Base-by-base conservation (phyloP, 2,113 vertebrate genomes). In the Perccottus glenii region DNA sequence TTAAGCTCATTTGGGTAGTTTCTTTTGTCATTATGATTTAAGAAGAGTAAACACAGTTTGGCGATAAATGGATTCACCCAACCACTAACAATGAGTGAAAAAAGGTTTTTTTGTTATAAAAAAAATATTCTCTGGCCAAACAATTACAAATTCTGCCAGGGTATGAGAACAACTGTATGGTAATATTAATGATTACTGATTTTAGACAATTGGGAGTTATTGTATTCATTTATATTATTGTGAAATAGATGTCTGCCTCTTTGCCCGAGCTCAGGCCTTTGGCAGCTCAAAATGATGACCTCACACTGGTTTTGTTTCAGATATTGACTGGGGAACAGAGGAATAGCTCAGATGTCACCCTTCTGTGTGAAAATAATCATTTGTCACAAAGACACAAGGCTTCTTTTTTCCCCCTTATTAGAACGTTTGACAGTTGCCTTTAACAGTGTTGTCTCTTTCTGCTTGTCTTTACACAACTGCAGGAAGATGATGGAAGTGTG, bases 401-500 rank as follows among this genome's bases (percentile, higher is more conserved):
- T 27, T 27, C 19, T 27, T 40, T 40, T 40, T 40, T 6, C 8
- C 38, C 8, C 5, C 4, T 40, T 40, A 40, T 40, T 40, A 40
- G 8, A 40, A 1, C 38, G 38, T 40, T 46, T 46, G 7, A 45
- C 11, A 11, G 9, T 11, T 9, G 44, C 4, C 9, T 27, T 40
- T 44, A 60, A 78, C 48, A n/a, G 16, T 0, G 2, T 11, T 60
- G 6, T 14, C 12, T 12, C 43, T 36, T 51, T 45, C 33, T 42
- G 4, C 50, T 15, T 40, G 11, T 68, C n/a, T 70, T 2, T 55
- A 46, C 46, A 9, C 3, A 53, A 9, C 7, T 38, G 9, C 88
- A 99, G 97, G 90, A 98, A 96, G 87, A 96, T 98, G 94, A 95
- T 99, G 88, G 96, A 96, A 74, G 93, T 96, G 0, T 99, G 98